Base-by-base conservation (phyloP, 2,113 vertebrate genomes). In the Silurus asotus region DNA sequence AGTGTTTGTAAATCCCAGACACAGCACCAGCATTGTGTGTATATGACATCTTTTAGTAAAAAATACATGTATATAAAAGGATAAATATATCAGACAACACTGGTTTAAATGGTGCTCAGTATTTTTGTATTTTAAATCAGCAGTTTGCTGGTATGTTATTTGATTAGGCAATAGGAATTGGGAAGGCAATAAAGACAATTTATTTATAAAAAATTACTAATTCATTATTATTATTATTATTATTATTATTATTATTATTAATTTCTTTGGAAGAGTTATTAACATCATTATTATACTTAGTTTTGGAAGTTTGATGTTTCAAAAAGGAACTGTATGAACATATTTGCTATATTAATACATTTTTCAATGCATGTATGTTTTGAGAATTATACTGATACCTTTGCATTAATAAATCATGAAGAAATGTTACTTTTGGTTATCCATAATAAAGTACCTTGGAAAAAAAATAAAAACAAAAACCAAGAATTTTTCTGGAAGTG, bases 311-410 rank as follows among this genome's bases (percentile, higher is more conserved):
- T 90, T 93, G 86, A 86, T 92, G 86, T 90, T 91, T 90, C 91
- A 92, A 91, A 91, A 89, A 94, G 93, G 90, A 86, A 79, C 91
- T 92, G 91, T 90, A 88, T 58, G 14, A 17, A 56, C 14, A 56
- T 55, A 92, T 93, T 90, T 92, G 88, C 83, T 89, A 88, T 86
- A 92, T 92, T 91, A 92, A 94, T 92, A 92, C 58, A 89, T 93
- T 91, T 92, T 89, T 89, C 92, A 49, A 2, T 61, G 28, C 56
- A 2, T 5, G 84, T 87, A 82, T 89, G 82, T 93, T 92, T 89
- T 91, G 91, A 91, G 91, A 72, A 90, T 82, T 78, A 28, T 87
- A 80, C 79, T 79, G 62, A 83, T 89, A 89, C 86, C 93, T 90
- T 84, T 81, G 82, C 85, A 91, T 93, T 93, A 89, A 81, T 82